Conservation (phyloP, 2,888 invertebrate genomes). For the Pyralis farinalis region DNA sequence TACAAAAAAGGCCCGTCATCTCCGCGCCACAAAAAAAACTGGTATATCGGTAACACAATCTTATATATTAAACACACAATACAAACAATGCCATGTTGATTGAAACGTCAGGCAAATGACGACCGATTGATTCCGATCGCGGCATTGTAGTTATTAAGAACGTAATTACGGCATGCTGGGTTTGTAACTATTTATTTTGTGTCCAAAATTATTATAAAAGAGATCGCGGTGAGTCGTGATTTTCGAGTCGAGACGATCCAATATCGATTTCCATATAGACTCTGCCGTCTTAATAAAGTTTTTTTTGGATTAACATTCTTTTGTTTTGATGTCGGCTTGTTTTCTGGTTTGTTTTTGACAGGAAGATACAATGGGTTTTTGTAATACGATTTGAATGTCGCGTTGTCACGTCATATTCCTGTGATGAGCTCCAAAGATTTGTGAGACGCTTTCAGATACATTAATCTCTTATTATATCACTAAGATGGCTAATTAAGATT, state of each 20-base stretch:
- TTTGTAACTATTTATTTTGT: slow-evolving; percentile 72
- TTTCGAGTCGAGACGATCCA: slow-evolving; percentile 36
- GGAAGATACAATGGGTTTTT: background rate
- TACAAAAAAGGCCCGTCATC: slow-evolving; percentile 45
- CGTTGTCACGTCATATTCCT: no score
- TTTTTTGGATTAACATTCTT: slow-evolving; percentile 32
- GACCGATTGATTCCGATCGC: slow-evolving; percentile 69
- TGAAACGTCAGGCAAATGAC: slow-evolving; percentile 77
- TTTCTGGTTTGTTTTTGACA: slow-evolving; percentile 29
- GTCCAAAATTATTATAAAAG: slow-evolving; percentile 64
- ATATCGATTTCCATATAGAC: slow-evolving; percentile 58
- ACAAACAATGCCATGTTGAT: slow-evolving; percentile 78
- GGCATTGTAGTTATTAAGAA: slow-evolving; percentile 73
- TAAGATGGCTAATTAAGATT: no score
- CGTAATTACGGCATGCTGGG: slow-evolving; percentile 75
- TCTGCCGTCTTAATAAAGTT: slow-evolving; percentile 31
- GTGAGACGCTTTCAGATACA: no score
- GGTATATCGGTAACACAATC: slow-evolving; percentile 80
- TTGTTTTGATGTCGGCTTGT: slow-evolving; percentile 33
- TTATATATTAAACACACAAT: slow-evolving; percentile 75
- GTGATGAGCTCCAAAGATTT: no score
- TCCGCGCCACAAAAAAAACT: slow-evolving; percentile 51
- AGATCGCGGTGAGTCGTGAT: slow-evolving; percentile 60
- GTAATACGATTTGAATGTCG: no score
- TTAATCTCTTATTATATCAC: no score